Evolutionary conservation across 2,113 vertebrate genomes (phyloP), one percentile per base, ranked within the genome.

Genomic region (Anoura caudifer): DNA sequence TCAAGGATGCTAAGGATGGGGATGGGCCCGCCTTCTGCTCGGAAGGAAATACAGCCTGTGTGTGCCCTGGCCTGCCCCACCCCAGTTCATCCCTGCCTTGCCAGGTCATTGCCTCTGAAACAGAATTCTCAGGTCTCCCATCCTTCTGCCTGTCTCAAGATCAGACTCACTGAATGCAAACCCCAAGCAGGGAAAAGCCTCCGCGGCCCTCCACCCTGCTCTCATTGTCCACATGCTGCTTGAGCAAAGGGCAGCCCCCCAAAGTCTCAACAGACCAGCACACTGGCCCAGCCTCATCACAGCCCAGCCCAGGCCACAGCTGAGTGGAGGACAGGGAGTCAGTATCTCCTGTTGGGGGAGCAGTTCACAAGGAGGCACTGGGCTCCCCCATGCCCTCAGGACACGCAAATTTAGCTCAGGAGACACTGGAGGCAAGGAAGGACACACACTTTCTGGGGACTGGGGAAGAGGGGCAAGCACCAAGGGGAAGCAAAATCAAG

Each of bases 71-170:
- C 26, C 56, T 26, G 31, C 52, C 54, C 84, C 17, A 3, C 63
- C 87, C 43, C 4, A 26, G 61, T 41, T 73, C 54, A 8, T 91
- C 85, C 77, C 67, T 43, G 47, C 36, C 65, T 77, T 95, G 63
- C 81, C n/a, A 45, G 84, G 91, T 93, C 88, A 86, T 47, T 67
- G 92, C 96, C 94, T 82, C 72, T 63, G 94, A 84, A 81, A 73
- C 87, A 54, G 79, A 84, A 75, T 3, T 5, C 52, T n/a, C n/a
- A 11, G 20, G 47, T 41, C 69, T 92, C 61, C n/a, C 80, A 47
- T 41, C 91, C 61, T 72, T 79, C 50, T 33, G 43, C 91, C 54
- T 72, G 9, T 31, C 54, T 92, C 63, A 24, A 38, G 50, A 4
- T 36, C 92, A 63, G 80, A 83, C 38, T 79, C 41, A 6, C 56